phyloP scores from a whole-genome alignment of 2,113 vertebrate genomes.

The Oncorhynchus tshawytscha region DNA sequence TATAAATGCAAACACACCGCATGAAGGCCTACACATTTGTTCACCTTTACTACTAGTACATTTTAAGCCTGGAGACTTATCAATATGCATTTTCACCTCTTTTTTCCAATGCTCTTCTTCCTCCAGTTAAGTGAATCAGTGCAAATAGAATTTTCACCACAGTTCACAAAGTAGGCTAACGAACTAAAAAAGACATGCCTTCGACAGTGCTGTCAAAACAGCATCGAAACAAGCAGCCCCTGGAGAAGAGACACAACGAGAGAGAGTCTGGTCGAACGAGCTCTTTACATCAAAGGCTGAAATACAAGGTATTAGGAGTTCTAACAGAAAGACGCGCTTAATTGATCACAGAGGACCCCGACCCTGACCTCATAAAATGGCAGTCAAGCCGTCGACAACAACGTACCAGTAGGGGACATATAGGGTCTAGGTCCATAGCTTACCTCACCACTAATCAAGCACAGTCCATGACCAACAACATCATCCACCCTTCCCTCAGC shows the following conservation, averaged over 20 bases:
- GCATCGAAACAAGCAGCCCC: neutral
- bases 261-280: neutral
- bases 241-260: neutral
- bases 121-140: neutral
- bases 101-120: neutral
- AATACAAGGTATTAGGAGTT: neutral
- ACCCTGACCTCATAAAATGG: neutral
- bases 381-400: neutral
- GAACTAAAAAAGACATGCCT: neutral
- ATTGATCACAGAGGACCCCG: slow-evolving; percentile 18
- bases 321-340: slow-evolving; percentile 18
- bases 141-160: slow-evolving; percentile 13
- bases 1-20: neutral
- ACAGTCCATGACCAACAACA: slow-evolving; percentile 1
- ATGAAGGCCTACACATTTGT: neutral
- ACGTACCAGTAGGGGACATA: too few species aligned
- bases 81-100: neutral
- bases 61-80: slow-evolving; percentile 21
- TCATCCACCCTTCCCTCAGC: slow-evolving; percentile 9
- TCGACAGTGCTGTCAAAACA: neutral
- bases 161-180: slow-evolving; percentile 5
- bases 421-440: neutral
- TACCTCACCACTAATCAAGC: slow-evolving; percentile 3
- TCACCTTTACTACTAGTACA: slow-evolving; percentile 18
- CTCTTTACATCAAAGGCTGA: neutral